A percentile compares a stretch with the other conserved stretches of the same genome.
Conservation (phyloP, 2,888 invertebrate species). For the Campoletis raptor region DNA sequence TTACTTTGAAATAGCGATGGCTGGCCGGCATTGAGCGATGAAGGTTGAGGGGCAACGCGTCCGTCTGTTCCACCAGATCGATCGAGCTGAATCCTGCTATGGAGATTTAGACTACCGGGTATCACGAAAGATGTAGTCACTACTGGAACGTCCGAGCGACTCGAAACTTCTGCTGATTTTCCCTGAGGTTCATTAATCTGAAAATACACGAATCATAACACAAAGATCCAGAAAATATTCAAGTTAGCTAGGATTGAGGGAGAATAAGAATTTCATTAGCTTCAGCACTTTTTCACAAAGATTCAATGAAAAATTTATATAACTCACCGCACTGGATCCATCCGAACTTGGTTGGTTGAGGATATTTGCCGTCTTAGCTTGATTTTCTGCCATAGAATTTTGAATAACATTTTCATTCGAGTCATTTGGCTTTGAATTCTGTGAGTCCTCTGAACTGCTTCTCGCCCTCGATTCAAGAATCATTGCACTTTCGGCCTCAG, state of each 20-base stretch:
- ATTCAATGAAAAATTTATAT: neutral
- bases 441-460: neutral
- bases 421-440: neutral
- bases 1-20: slow-evolving; percentile 61
- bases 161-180: slow-evolving; percentile 19
- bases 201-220: neutral
- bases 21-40: slow-evolving; percentile 9
- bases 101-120: slow-evolving; percentile 66
- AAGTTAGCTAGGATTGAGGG: neutral
- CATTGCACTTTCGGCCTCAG: neutral
- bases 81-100: slow-evolving; percentile 65
- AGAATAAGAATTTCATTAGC: neutral
- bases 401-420: slow-evolving; percentile 16
- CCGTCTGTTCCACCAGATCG: slow-evolving; percentile 39
- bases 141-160: slow-evolving; percentile 56
- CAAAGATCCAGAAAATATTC: neutral
- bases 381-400: slow-evolving; percentile 14
- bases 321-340: slow-evolving; percentile 40
- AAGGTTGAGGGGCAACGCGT: slow-evolving; percentile 41
- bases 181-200: slow-evolving; percentile 16
- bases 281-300: neutral
- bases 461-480: neutral
- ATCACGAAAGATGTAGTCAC: slow-evolving; percentile 66
- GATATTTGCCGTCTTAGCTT: neutral
- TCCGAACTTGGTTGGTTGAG: slow-evolving; percentile 8